Evolutionary conservation across 2,797 vertebrate species (phyloP).

Genomic region (Gymnothorax reevesii): DNA sequence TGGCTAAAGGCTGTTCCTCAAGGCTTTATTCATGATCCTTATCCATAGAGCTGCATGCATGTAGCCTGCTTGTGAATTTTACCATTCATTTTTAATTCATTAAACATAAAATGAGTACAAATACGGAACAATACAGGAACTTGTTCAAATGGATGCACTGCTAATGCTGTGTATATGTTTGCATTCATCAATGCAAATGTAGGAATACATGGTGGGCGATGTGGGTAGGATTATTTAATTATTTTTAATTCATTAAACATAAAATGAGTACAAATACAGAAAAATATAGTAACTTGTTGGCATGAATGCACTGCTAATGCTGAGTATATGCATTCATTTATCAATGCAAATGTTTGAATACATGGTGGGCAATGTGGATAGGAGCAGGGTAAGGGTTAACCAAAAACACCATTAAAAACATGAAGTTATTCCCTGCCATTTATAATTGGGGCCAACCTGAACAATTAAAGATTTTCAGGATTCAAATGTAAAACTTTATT

Average conservation of each 20-base stretch:
- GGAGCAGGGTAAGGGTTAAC: neutral
- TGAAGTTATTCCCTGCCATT: neutral
- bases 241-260: neutral
- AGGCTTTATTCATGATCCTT: neutral
- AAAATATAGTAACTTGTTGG: neutral
- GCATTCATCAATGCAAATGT: neutral
- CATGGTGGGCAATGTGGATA: neutral
- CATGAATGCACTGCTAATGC: neutral
- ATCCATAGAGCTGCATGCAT: neutral
- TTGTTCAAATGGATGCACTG: neutral
- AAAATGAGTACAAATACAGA: neutral
- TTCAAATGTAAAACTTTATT: too few relatives aligned
- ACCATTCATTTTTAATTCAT: neutral
- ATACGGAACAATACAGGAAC: neutral
- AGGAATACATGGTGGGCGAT: neutral
- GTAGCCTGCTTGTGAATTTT: neutral
- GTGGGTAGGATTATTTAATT: neutral
- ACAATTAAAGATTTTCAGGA: neutral
- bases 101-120: neutral
- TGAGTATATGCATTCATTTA: neutral
- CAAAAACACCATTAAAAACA: neutral
- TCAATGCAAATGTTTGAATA: neutral
- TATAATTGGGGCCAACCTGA: neutral
- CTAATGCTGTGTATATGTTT: neutral
- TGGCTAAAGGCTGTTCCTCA: neutral